Evolutionary conservation across 2,797 vertebrate genomes (phyloP).

Genomic region (Phyllotis vaccarum): DNA sequence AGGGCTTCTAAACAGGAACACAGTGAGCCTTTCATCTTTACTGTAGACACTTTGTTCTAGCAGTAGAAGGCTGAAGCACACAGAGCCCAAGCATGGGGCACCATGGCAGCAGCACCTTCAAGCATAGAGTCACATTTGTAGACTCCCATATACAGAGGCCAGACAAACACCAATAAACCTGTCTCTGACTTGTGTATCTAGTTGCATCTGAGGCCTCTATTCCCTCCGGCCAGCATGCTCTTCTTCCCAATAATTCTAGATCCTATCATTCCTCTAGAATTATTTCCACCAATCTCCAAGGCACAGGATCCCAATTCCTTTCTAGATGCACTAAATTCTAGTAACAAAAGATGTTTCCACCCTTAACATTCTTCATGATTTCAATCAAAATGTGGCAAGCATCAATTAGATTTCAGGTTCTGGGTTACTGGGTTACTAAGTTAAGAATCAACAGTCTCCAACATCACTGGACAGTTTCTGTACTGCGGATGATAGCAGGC

Average conservation of each 20-base stretch:
- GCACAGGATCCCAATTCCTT: too few relatives aligned
- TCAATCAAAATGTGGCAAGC: not conserved
- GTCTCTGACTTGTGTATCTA: too few relatives aligned
- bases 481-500: not conserved
- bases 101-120: rapidly evolving
- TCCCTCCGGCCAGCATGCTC: not conserved
- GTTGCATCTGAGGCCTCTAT: not conserved
- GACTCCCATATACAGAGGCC: not conserved
- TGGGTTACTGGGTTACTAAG: not conserved
- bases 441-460: not conserved
- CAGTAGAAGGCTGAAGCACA: not conserved
- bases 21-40: not conserved
- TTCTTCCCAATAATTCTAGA: not conserved
- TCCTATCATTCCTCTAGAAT: not conserved
- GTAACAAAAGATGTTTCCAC: not conserved
- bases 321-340: not conserved
- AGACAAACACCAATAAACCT: not conserved
- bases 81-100: not conserved
- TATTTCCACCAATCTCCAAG: not conserved
- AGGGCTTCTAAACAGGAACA: not conserved
- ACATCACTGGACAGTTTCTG: not conserved
- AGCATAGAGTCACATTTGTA: not conserved
- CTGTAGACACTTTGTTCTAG: not conserved
- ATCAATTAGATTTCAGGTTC: not conserved
- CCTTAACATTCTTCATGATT: not conserved